phyloP scores from a whole-genome alignment of 2,113 vertebrate species.

The Eurypyga helias region DNA sequence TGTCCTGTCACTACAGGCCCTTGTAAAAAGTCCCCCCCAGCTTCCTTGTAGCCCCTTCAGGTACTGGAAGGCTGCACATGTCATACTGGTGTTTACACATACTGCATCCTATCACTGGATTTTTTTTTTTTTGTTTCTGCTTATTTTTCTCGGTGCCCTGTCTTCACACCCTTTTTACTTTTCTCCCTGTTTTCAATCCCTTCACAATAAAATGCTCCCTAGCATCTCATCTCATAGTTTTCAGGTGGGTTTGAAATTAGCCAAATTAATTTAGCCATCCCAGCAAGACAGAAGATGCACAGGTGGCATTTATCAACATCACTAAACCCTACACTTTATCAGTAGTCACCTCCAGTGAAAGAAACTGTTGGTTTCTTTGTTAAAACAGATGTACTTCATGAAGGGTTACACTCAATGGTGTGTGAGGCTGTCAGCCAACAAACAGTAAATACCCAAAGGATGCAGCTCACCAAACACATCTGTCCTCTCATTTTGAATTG shows the following conservation, averaged over 20 bases:
- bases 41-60: too few relatives aligned
- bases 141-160: background rate
- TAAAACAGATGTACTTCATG: background rate
- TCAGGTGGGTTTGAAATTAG: background rate
- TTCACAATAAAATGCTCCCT: background rate
- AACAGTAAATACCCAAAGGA: background rate
- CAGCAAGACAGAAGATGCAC: background rate
- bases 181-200: background rate
- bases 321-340: background rate
- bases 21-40: too few relatives aligned
- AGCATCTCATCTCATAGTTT: background rate
- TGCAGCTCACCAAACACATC: background rate
- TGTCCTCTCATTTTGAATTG: background rate
- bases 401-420: background rate
- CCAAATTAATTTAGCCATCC: background rate
- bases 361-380: background rate
- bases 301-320: background rate
- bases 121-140: background rate
- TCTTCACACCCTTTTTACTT: background rate
- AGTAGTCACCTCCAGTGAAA: background rate
- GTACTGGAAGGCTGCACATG: too few relatives aligned
- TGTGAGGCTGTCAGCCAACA: background rate
- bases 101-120: background rate
- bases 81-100: background rate
- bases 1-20: too few relatives aligned